Evolutionary conservation across 1,140 invertebrate genomes (phyloP).

Genomic region (Panulirus ornatus): DNA sequence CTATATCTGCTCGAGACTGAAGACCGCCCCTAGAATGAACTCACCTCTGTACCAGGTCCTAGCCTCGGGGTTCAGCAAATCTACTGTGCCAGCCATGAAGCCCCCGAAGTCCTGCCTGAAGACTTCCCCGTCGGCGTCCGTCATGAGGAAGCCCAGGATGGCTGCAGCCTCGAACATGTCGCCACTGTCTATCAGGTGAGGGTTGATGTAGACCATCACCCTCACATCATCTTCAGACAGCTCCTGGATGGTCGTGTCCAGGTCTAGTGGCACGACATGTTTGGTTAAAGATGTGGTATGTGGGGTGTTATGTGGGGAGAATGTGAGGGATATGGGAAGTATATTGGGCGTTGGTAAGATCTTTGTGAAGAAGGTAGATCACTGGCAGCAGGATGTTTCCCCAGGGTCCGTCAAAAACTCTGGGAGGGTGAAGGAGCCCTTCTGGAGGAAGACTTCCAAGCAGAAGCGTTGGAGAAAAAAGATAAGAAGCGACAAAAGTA

Average conservation of each 20-base stretch:
- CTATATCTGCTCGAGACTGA: conserved; percentile 14
- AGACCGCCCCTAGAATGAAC: conserved; percentile 75
- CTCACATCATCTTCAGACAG: conserved; percentile 76
- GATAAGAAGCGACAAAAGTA: too few relatives aligned
- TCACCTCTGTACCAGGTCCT: conserved; percentile 78
- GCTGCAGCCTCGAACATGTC: conserved; percentile 77
- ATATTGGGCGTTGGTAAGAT: too few relatives aligned
- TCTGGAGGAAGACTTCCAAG: too few relatives aligned
- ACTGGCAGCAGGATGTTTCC: too few relatives aligned
- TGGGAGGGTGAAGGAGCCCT: too few relatives aligned
- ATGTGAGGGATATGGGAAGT: too few relatives aligned
- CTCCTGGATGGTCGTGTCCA: conserved; percentile 76
- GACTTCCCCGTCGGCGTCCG: conserved; percentile 74
- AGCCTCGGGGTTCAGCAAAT: conserved; percentile 77
- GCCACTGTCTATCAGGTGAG: conserved; percentile 78
- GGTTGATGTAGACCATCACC: conserved; percentile 79
- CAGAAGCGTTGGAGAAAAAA: too few relatives aligned
- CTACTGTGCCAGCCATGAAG: conserved; percentile 78
- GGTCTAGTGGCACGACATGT: too few relatives aligned
- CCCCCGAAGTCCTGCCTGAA: conserved; percentile 78
- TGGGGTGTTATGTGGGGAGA: too few relatives aligned
- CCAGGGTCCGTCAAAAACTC: too few relatives aligned
- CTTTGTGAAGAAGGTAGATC: too few relatives aligned
- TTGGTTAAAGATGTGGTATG: too few relatives aligned
- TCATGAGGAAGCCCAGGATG: conserved; percentile 77